These are phyloP conservation scores for Rhynchophorus ferrugineus DNA, from an alignment of 1,140 invertebrate genomes.

Conservation along the genomic window DNA sequence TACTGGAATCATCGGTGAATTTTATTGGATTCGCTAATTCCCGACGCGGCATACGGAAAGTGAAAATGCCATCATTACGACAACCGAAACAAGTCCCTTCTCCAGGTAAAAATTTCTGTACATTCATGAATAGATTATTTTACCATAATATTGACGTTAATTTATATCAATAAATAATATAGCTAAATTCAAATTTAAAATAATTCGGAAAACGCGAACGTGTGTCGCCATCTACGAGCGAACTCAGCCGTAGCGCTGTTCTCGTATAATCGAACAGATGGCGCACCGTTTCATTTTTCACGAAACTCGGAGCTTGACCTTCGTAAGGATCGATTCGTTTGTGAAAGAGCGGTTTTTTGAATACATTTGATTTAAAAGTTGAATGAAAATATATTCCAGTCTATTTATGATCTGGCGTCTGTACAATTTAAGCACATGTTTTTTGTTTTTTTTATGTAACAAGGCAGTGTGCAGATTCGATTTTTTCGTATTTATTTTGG, in stretches of 20 bases:
- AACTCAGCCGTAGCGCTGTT: neutral
- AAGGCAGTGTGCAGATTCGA: too few species aligned
- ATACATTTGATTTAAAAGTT: too few species aligned
- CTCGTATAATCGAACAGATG: neutral
- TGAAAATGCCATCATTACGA: neutral
- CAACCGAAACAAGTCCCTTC: constrained; percentile 14
- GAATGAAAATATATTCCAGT: too few species aligned
- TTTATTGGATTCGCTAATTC: neutral
- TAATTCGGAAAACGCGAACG: neutral
- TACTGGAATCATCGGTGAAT: neutral
- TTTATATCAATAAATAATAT: neutral
- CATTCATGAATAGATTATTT: constrained; percentile 2
- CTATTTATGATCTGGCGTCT: too few species aligned
- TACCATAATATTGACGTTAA: neutral
- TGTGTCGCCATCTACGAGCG: neutral
- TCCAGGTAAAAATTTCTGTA: constrained; percentile 19
- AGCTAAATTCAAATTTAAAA: neutral
- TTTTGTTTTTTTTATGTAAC: too few species aligned
- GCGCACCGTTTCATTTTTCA: neutral
- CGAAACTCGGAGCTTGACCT: neutral
- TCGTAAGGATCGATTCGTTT: neutral
- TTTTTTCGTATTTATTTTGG: too few species aligned
- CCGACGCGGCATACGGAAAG: too few species aligned
- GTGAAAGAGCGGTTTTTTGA: constrained; percentile 6
- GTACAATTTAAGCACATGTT: too few species aligned